Percentiles rank a stretch among this genome's conserved stretches.
These are phyloP conservation scores for Drosophila gaucha DNA, from an alignment of 2,888 invertebrate species.

Conservation along the genomic window DNA sequence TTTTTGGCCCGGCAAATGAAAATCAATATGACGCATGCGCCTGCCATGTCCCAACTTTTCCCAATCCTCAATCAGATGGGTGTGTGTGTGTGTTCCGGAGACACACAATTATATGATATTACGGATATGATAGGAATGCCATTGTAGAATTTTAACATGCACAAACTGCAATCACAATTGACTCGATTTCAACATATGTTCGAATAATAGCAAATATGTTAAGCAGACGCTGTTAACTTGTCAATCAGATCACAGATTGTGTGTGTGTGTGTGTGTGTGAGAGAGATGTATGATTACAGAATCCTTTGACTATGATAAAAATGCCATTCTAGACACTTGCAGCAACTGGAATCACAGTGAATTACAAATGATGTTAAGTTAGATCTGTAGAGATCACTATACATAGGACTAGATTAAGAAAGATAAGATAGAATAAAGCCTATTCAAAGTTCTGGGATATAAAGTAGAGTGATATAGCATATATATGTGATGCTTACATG, in stretches of 20 bases:
- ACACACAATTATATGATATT: constrained; percentile 41
- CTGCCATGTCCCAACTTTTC: constrained; percentile 34
- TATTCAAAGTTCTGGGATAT: no score
- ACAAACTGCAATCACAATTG: constrained; percentile 2
- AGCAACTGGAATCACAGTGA: no score
- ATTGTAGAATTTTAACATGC: not conserved
- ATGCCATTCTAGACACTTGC: no score
- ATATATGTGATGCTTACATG: no score
- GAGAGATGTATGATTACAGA: no score
- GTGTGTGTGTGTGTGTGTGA: no score
- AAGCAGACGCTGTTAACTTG: not conserved
- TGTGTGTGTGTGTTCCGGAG: constrained; percentile 32
- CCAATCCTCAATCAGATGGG: constrained; percentile 18
- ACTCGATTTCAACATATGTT: not conserved
- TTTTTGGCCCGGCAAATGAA: constrained; percentile 50
- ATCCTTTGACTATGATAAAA: no score
- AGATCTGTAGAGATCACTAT: no score
- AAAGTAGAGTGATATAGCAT: no score
- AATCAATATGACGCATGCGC: constrained; percentile 80
- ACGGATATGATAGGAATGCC: constrained; percentile 17
- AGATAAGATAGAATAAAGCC: no score
- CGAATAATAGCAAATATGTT: not conserved
- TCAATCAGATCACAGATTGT: not conserved
- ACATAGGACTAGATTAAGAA: no score
- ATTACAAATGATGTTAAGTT: no score